These are phyloP conservation scores for Dinocampus coccinellae DNA, from an alignment of 2,888 invertebrate genomes.

Conservation along the genomic window DNA sequence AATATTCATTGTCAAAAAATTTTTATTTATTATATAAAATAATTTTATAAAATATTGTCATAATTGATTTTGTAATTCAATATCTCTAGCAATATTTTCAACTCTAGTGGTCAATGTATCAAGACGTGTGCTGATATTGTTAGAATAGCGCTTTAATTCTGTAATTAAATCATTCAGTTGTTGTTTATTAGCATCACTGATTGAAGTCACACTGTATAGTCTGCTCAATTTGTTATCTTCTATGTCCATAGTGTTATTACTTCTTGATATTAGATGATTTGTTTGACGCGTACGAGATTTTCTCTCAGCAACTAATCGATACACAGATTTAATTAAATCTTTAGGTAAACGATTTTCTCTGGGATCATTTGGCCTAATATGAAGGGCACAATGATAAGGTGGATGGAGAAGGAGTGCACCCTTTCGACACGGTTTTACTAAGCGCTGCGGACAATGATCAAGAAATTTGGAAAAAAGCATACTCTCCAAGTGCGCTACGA, in stretches of 20 bases:
- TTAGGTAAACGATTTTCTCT: slow-evolving; percentile 82
- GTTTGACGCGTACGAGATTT: slow-evolving; percentile 65
- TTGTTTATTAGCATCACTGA: slow-evolving; percentile 54
- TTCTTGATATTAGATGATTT: slow-evolving; percentile 34
- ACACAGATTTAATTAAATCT: slow-evolving; percentile 80
- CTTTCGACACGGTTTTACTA: slow-evolving; percentile 77
- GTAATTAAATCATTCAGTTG: slow-evolving; percentile 56
- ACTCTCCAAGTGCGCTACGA: slow-evolving; percentile 86
- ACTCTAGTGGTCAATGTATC: slow-evolving; percentile 56
- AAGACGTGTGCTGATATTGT: slow-evolving; percentile 53
- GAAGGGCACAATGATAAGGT: slow-evolving; percentile 79
- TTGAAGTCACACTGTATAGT: slow-evolving; percentile 53
- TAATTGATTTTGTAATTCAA: slow-evolving; percentile 38
- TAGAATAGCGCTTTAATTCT: slow-evolving; percentile 58
- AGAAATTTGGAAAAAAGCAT: slow-evolving; percentile 84
- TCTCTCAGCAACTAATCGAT: slow-evolving; percentile 80
- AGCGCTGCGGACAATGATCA: slow-evolving; percentile 76
- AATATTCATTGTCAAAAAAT: slow-evolving; percentile 13
- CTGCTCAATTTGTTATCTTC: slow-evolving; percentile 50
- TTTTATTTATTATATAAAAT: slow-evolving; percentile 7
- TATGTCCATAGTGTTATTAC: slow-evolving; percentile 37
- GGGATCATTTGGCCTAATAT: slow-evolving; percentile 86
- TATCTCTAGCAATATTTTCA: slow-evolving; percentile 54
- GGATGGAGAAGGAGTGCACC: slow-evolving; percentile 83
- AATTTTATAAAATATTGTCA: slow-evolving; percentile 34